Evolutionary conservation across 2,888 invertebrate genomes (phyloP).

Genomic region (Cenopis cana): DNA sequence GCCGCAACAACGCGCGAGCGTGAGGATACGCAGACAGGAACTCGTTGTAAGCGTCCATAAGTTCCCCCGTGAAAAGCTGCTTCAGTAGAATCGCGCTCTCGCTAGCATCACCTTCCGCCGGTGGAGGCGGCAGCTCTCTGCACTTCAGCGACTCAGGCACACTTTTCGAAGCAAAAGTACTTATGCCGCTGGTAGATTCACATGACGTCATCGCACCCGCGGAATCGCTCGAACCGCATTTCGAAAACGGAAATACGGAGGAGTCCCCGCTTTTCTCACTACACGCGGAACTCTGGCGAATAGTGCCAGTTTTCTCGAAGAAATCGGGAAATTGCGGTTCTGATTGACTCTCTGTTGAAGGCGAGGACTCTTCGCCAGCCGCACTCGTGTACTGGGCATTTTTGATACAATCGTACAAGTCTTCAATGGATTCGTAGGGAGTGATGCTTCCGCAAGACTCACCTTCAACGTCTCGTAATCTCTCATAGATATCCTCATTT

Average conservation of each 20-base stretch:
- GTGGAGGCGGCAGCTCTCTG: conserved; percentile 74
- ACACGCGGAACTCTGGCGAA: conserved; percentile 77
- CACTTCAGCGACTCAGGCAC: conserved; percentile 71
- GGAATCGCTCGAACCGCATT: conserved; percentile 80
- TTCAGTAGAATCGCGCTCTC: conserved; percentile 79
- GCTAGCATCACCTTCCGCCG: conserved; percentile 63
- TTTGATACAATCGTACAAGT: conserved; percentile 80
- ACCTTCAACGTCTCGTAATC: conserved; percentile 67
- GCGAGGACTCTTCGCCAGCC: conserved; percentile 73
- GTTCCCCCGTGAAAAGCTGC: conserved; percentile 87
- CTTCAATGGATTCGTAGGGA: conserved; percentile 82
- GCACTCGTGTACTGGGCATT: conserved; percentile 75
- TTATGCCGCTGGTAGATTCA: conserved; percentile 79
- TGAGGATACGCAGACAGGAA: conserved; percentile 86
- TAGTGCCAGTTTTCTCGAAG: conserved; percentile 73
- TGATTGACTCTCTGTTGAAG: conserved; percentile 75
- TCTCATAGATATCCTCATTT: conserved; percentile 79
- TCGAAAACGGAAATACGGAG: conserved; percentile 81
- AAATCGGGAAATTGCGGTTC: conserved; percentile 78
- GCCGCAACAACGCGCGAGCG: conserved; percentile 86
- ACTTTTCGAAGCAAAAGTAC: conserved; percentile 71
- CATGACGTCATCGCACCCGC: conserved; percentile 78
- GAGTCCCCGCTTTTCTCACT: conserved; percentile 81
- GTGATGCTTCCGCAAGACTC: conserved; percentile 80
- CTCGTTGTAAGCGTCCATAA: conserved; percentile 88